These are phyloP conservation scores for Parauchenoglanis punctatus DNA, from an alignment of 2,797 vertebrate species.

Conservation along the genomic window DNA sequence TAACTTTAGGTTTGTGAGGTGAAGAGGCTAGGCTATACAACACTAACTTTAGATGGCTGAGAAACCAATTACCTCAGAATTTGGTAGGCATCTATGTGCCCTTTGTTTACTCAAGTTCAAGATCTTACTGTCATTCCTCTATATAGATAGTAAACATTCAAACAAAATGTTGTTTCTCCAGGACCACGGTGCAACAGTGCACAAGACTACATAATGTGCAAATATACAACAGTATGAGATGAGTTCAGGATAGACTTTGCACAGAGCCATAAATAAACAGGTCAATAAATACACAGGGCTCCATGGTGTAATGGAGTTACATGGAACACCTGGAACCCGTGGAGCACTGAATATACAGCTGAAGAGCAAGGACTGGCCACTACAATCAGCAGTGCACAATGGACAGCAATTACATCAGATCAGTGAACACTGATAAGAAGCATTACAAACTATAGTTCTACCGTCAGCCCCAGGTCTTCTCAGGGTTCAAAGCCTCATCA, in stretches of 20 bases:
- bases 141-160: too few species aligned
- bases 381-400: neutral
- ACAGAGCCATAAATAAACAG: too few species aligned
- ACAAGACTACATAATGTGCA: too few species aligned
- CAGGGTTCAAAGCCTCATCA: neutral
- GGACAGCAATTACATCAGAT: neutral
- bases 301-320: neutral
- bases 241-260: too few species aligned
- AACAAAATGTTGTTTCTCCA: too few species aligned
- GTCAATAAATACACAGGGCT: neutral
- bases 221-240: too few species aligned
- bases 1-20: neutral
- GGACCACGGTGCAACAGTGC: too few species aligned
- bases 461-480: neutral
- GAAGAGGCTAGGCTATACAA: neutral
- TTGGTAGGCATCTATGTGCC: neutral
- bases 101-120: neutral
- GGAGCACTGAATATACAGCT: neutral
- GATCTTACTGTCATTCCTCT: too few species aligned
- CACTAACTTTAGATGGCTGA: neutral
- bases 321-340: neutral
- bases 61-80: neutral
- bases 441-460: neutral
- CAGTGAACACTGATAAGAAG: neutral
- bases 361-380: neutral